A percentile compares a stretch with the other conserved stretches of the same genome.
Evolutionary conservation across 2,113 vertebrate genomes (phyloP).

Genomic region (Bombycilla garrulus): DNA sequence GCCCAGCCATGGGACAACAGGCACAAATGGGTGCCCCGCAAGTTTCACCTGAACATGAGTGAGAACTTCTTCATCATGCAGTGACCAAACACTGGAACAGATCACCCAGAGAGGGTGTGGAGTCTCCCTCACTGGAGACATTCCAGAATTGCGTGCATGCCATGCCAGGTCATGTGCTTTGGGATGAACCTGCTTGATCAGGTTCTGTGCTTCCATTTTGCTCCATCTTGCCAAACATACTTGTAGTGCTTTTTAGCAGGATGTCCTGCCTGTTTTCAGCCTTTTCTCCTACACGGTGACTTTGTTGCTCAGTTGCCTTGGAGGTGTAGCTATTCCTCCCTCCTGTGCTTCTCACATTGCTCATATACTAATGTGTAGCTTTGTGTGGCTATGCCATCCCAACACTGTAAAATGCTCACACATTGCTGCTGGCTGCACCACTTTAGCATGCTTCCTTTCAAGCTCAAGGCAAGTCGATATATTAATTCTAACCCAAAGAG

Average conservation of each 20-base stretch:
- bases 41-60: background rate
- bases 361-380: background rate
- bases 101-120: background rate
- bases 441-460: background rate
- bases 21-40: rapidly evolving
- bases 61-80: background rate
- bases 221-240: background rate
- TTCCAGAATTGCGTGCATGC: background rate
- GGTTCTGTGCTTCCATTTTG: background rate
- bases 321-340: background rate
- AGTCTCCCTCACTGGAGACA: background rate
- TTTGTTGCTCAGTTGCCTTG: rapidly evolving
- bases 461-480: background rate
- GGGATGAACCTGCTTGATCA: background rate
- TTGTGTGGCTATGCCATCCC: background rate
- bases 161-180: background rate
- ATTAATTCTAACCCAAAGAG: background rate
- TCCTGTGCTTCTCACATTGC: rapidly evolving
- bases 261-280: background rate
- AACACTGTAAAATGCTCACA: background rate
- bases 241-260: background rate
- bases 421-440: background rate
- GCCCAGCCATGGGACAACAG: background rate
- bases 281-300: background rate
- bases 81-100: rapidly evolving